A percentile compares a stretch with the other conserved stretches of the same genome.
Conservation (phyloP, 2,888 invertebrate species). For the Malachius bipustulatus region DNA sequence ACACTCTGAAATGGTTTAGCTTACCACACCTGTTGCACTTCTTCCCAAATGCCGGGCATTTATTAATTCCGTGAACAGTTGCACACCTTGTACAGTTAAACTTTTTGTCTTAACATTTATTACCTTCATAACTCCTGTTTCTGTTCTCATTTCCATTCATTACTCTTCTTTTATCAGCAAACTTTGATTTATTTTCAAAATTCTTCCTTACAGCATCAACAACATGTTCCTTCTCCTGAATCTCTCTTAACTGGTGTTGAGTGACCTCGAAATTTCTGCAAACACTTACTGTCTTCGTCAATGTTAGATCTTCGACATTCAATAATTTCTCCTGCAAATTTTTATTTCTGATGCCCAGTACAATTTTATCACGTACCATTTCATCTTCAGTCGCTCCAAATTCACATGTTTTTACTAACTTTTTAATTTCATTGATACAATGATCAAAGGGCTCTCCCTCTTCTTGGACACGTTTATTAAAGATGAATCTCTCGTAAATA, state of each 20-base stretch:
- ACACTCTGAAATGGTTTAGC: conserved; percentile 3
- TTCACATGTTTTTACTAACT: conserved; percentile 17
- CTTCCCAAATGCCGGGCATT: conserved; percentile 5
- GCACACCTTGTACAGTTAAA: conserved; percentile 3
- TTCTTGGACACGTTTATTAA: conserved; percentile 15
- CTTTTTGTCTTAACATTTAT: too few species aligned
- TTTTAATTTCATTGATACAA: conserved; percentile 17
- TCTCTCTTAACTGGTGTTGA: conserved; percentile 7
- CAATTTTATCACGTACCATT: conserved; percentile 15
- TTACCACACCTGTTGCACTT: conserved; percentile 2
- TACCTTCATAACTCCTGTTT: too few species aligned
- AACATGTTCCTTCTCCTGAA: conserved; percentile 7
- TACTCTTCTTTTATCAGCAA: too few species aligned
- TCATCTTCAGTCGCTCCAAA: conserved; percentile 16
- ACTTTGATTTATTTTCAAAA: too few species aligned
- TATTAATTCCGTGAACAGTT: neutral
- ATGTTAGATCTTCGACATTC: conserved; percentile 4
- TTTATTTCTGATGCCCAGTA: conserved; percentile 16
- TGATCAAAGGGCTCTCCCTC: conserved; percentile 18
- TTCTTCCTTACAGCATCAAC: too few species aligned
- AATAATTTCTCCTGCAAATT: conserved; percentile 17
- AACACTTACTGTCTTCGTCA: conserved; percentile 5
- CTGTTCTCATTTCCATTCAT: too few species aligned
- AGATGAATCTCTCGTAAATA: conserved; percentile 16
- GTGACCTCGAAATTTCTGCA: conserved; percentile 8